Percentiles rank a stretch among this genome's conserved stretches.
Conservation (phyloP, 2,113 vertebrate genomes). For the Xyliphius kryptos region DNA sequence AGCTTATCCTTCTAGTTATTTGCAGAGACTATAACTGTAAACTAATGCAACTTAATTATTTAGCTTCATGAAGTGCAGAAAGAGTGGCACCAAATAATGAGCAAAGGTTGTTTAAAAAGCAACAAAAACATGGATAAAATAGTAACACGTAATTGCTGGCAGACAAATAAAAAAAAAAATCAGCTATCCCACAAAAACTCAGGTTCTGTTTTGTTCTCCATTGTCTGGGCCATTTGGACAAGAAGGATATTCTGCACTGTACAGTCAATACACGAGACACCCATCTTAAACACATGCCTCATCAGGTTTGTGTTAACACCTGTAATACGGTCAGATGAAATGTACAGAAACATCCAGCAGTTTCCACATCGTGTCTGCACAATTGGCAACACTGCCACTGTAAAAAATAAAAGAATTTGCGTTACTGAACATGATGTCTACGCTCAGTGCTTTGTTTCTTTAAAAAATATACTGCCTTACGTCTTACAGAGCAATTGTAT, state of each 20-base stretch:
- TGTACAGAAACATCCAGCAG: background rate
- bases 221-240: constrained; percentile 12
- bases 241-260: constrained; percentile 32
- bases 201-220: constrained; percentile 3
- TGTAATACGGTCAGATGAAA: background rate
- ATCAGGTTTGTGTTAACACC: constrained; percentile 26
- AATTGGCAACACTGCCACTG: background rate
- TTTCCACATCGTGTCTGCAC: background rate
- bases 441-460: no score
- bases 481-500: no score
- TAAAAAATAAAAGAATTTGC: no score
- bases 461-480: no score
- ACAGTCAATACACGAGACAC: constrained; percentile 25
- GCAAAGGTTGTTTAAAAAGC: background rate
- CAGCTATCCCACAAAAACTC: background rate
- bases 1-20: background rate
- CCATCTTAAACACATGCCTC: constrained; percentile 25
- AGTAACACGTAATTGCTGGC: background rate
- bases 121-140: constrained; percentile 2
- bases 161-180: background rate
- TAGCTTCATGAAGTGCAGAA: background rate
- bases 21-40: background rate
- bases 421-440: no score
- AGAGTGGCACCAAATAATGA: background rate
- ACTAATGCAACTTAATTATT: constrained; percentile 11